Evolutionary conservation across 2,888 invertebrate genomes (phyloP), one percentile per base, ranked within the genome.

Genomic region (Athripsodes cinereus): DNA sequence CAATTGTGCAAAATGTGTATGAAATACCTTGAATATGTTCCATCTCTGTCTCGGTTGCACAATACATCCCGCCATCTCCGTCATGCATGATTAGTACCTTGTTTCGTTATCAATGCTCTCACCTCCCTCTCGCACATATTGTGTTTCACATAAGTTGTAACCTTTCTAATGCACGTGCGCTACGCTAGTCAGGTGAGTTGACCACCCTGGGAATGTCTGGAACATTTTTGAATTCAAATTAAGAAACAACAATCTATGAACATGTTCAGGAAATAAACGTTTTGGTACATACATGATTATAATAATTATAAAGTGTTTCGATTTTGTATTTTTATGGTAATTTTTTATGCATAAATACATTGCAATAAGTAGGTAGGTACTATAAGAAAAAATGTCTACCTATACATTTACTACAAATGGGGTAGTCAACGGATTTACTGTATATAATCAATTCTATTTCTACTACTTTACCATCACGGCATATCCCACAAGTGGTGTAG

Each of bases 171-270:
- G 61, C 63, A 61, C 61, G 63, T 63, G 63, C 59, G 40, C 26
- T 40, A 13, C 59, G 40, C 26, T 40, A 13, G 57, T 57, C 61
- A 63, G 63, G 63, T 63, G 63, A 51, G 63, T 48, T 61, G 63
- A 58, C 63, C 63, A 61, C 63, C 63, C 61, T 63, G 63, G 61
- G 62, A 62, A 62, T 56, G 16, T 48, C 53, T 26, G 53, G 53
- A 58, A 22, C 57, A 31, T 48, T 48, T 48, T 48, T 20, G 48
- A 19, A 19, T 48, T 48, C 26, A 26, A 16, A 44, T 44, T 6
- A n/a, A 44, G 5, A 44, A n/a, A 44, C 34, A 34, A 8, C 8
- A 34, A 34, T 11, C 34, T 11, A 34, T 34, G 34, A 8, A 34
- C 34, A 11, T n/a, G n/a, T n/a, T n/a, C n/a, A n/a, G n/a, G n/a